Base-by-base conservation (phyloP, 2,797 vertebrate species). In the Bovichtus diacanthus region DNA sequence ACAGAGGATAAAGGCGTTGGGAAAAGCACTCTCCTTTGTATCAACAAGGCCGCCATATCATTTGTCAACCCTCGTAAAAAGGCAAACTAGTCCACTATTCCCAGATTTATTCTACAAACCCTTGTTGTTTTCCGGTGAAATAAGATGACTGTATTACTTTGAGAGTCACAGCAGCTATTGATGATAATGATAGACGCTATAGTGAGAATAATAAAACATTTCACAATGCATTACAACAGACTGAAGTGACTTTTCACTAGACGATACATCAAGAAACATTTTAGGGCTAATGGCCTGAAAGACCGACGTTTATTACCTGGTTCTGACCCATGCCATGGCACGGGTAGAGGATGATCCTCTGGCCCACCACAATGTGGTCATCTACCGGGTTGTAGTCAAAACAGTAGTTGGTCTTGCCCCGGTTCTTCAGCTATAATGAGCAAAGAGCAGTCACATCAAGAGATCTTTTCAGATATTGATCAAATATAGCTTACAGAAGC, bases 291-390 rank as follows among this genome's bases (percentile, higher is more conserved):
- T 10, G 12, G 58, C 13, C 8, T 59, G 10, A 51, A 39, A 70
- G 34, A 44, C 25, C 34, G 27, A 46, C 0, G 7, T 44, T 12
- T 4, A 44, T 77, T 92, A 99, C 98, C 96, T 99, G 98, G 92
- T 99, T 99, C 92, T 98, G 97, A 43, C 98, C 98, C 97, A 98
- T 95, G 70, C 98, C 98, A 0, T 99, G 98, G 90, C 98, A 99
- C 0, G 69, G 81, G 77, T 99, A 99, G 29, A 99, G 86, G 91
- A 96, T 95, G 88, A 99, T 87, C 71, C 94, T 93, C 29, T 96
- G 92, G 49, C 97, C 98, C 0, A 77, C 91, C 34, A 96, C 4
- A 0, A 90, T 78, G 75, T 96, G 87, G 0, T 99, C 97, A 76
- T 91, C 94, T 13, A 75, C 50, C 72, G 98, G 98, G 87, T 98